Base-by-base conservation (phyloP, 2,113 vertebrate species). In the Haliaeetus leucogaster region DNA sequence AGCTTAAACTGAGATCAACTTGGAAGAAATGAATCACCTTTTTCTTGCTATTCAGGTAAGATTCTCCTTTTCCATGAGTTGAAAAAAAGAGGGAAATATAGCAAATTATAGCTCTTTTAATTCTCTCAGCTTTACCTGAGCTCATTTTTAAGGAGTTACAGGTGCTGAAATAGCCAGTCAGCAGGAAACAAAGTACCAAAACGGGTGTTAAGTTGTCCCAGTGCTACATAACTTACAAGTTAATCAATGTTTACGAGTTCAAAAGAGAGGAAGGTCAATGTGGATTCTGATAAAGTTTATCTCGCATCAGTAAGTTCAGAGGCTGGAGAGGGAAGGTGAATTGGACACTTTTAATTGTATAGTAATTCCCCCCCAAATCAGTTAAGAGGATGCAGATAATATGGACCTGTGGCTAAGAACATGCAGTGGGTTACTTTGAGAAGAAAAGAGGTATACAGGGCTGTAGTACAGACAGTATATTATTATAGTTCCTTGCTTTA, bases 161-260 rank as follows among this genome's bases (percentile, higher is more conserved):
- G 58, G 66, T 77, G 48, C 83, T 91, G 70, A 45, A 87, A 72
- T 23, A 93, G 55, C 25, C 25, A 21, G 59, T 40, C 30, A 26
- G 43, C 43, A 87, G 61, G 74, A 80, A 95, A 45, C 18, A 32
- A 84, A 95, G 34, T 25, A 76, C 34, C 20, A 16, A 56, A 65
- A n/a, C n/a, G 17, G 23, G 43, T 34, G 52, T 89, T 55, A 82
- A 82, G 53, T 85, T 90, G 53, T 89, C 15, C 53, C 34, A 10
- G 32, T 90, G 67, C 74, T 94, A 47, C 66, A 67, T 95, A 94
- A 80, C 78, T 91, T 88, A 27, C 6, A 73, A 85, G 84, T 96
- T 95, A 96, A 96, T 95, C 68, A 92, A 38, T 95, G 78, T 95
- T 97, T 66, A 53, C 7, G 34, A 95, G 93, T 86, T 97, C 89